Base-by-base conservation (phyloP, 2,797 vertebrate species). In the Onychomys torridus region DNA sequence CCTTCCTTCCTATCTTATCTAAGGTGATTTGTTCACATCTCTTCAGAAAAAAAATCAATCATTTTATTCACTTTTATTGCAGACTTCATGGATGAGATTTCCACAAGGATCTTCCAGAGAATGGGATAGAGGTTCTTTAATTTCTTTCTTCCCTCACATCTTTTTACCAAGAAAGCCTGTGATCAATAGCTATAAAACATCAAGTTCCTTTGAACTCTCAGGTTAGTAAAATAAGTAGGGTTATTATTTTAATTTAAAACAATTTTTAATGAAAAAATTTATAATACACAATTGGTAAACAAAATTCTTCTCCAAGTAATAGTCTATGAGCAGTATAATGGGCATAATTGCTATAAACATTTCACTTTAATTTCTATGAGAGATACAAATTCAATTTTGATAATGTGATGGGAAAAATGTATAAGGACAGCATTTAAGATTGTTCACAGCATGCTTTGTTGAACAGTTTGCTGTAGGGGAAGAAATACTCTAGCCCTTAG, bases 161-260 rank as follows among this genome's bases (percentile, higher is more conserved):
- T 79, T 83, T 12, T 79, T 89, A 94, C 17, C 34, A n/a, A 49
- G 46, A 94, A 91, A 93, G 17, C 1, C 52, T 49, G 12, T 57
- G 37, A 46, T 23, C 4, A 10, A 21, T 7, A 55, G 27, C 23
- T 90, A 43, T 63, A 77, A 89, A 89, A 69, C 32, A 63, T 8
- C 14, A 90, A 43, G 23, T 78, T 96, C 63, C 73, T 92, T 65
- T 87, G 61, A 84, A 61, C 21, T 10, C 69, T 46, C 67, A 89
- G 21, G 10, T 91, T 91, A 43, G 27, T 79, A 82, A 27, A 86
- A 75, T 75, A 61, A 19, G 67, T 55, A 57, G 32, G 5, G 61
- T 43, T 82, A 78, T 91, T 67, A 43, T 32, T 61, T 94, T 92
- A 52, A 81, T 76, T 94, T 75, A 89, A 94, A 95, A 25, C 88